A percentile compares a stretch with the other conserved stretches of the same genome.
Conservation (phyloP, 2,888 invertebrate species). For the Coenonympha glycerion region DNA sequence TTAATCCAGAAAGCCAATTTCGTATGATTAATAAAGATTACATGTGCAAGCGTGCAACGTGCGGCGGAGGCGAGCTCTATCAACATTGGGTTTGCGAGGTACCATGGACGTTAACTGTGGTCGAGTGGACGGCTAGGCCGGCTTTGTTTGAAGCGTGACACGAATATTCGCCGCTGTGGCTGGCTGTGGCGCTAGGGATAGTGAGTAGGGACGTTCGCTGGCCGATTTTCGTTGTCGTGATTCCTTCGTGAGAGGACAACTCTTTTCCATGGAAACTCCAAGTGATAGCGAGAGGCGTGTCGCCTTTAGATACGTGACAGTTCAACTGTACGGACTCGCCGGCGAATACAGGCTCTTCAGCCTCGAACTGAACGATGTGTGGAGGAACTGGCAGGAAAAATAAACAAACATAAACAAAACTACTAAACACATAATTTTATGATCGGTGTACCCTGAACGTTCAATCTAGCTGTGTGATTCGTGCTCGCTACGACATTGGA, state of each 20-base stretch:
- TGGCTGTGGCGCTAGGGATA: constrained; percentile 78
- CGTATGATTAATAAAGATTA: constrained; percentile 58
- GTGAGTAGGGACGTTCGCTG: constrained; percentile 79
- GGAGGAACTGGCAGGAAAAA: constrained; percentile 56
- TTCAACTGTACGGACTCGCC: constrained; percentile 79
- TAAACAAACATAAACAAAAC: constrained; percentile 38
- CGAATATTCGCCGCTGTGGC: constrained; percentile 82
- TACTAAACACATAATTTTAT: constrained; percentile 39
- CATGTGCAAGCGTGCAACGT: constrained; percentile 70
- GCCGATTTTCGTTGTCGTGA: constrained; percentile 76
- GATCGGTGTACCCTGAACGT: constrained; percentile 79
- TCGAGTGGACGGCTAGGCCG: constrained; percentile 78
- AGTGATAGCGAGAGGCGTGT: constrained; percentile 81
- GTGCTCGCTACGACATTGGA: constrained; percentile 80
- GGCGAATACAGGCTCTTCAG: constrained; percentile 78
- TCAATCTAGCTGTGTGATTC: constrained; percentile 78
- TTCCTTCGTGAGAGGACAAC: constrained; percentile 71
- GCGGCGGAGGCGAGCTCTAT: constrained; percentile 53
- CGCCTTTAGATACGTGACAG: constrained; percentile 81
- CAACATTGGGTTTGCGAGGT: constrained; percentile 46
- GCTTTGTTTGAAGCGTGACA: constrained; percentile 81
- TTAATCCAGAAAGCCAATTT: constrained; percentile 62
- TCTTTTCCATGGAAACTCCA: constrained; percentile 84
- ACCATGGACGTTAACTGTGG: constrained; percentile 82
- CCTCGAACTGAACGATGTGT: constrained; percentile 78